Evolutionary conservation across 2,113 vertebrate species (phyloP).

Genomic region (Pluvianellus socialis): DNA sequence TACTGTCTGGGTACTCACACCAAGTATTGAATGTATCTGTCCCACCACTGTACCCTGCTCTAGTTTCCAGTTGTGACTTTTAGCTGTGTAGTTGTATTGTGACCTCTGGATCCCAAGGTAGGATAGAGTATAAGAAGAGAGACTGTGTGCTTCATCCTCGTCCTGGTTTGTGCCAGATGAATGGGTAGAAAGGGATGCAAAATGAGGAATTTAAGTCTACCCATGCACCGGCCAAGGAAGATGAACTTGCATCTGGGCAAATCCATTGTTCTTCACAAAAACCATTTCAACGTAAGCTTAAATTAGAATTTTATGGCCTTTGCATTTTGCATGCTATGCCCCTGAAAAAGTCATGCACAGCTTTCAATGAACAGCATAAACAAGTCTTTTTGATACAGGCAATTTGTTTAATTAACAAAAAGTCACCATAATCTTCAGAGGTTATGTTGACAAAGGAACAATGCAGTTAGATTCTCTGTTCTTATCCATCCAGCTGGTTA

Average conservation of each 20-base stretch:
- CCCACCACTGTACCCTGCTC: neutral
- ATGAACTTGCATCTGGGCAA: neutral
- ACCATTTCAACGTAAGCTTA: neutral
- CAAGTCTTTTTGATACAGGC: neutral
- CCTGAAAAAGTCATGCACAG: neutral
- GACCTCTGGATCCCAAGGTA: neutral
- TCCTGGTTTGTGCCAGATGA: neutral
- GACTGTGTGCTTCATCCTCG: neutral
- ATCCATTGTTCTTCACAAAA: neutral
- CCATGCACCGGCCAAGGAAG: neutral
- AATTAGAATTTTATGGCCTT: neutral
- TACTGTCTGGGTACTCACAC: neutral
- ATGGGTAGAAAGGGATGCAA: neutral
- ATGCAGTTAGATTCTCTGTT: neutral
- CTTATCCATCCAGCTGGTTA: neutral
- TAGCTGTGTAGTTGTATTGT: neutral
- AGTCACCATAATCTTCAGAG: neutral
- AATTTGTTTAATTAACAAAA: neutral
- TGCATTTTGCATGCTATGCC: neutral
- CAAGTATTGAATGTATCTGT: neutral
- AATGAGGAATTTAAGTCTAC: neutral
- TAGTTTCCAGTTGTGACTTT: neutral
- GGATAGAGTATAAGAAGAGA: neutral
- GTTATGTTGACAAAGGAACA: neutral
- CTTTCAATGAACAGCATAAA: neutral